Conservation (phyloP, 2,113 vertebrate species). For the Camelus dromedarius region DNA sequence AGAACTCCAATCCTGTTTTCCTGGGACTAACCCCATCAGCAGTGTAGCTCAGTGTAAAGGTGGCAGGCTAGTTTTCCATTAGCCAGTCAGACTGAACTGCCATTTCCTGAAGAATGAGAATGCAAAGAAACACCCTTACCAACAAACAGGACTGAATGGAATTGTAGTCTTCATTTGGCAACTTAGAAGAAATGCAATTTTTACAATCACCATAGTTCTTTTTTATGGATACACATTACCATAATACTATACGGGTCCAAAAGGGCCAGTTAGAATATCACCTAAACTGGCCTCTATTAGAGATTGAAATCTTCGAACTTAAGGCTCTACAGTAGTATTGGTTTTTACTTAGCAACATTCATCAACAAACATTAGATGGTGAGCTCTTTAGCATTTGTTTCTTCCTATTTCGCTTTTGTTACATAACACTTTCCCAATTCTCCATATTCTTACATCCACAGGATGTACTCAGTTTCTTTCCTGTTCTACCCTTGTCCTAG, state of each 20-base stretch:
- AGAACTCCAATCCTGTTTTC: not conserved
- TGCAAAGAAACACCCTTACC: not conserved
- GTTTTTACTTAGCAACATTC: conserved; percentile 12
- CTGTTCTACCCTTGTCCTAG: not conserved
- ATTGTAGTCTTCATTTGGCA: conserved; percentile 28
- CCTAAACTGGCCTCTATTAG: not conserved
- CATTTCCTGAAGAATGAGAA: conserved; percentile 15
- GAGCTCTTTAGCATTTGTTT: conserved; percentile 27
- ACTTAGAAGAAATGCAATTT: not conserved
- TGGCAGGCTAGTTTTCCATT: conserved; percentile 6
- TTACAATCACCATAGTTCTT: not conserved
- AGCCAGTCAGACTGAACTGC: not conserved
- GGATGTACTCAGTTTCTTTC: not conserved
- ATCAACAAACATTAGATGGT: conserved; percentile 6
- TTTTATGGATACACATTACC: not conserved
- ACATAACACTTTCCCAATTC: not conserved
- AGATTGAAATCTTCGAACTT: conserved; percentile 35
- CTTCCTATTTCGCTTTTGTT: conserved; percentile 18
- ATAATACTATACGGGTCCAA: not conserved
- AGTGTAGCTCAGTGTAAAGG: not conserved
- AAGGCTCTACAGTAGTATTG: not conserved
- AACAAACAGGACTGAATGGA: not conserved
- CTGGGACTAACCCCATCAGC: not conserved
- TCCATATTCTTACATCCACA: not conserved
- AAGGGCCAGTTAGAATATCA: not conserved